Conservation (phyloP, 2,797 vertebrate genomes). For the Liparis tanakae region DNA sequence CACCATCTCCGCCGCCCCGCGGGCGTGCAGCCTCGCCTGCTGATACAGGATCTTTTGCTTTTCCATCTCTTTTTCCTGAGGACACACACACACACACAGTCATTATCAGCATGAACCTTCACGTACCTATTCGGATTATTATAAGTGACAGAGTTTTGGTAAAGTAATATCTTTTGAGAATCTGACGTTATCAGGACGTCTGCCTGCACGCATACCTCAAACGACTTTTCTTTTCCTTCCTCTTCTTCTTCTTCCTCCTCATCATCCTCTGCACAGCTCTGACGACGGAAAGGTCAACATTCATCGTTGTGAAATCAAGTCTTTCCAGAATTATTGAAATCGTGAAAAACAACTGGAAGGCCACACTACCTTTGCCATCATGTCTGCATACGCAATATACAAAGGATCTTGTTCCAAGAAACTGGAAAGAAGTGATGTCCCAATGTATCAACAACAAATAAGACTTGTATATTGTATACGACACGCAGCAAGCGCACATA, state of each 20-base stretch:
- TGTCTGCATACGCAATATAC: constrained; percentile 97
- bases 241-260: constrained; percentile 92
- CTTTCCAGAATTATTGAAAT: neutral
- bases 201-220: constrained; percentile 85
- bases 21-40: constrained; percentile 95
- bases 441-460: neutral
- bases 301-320: neutral
- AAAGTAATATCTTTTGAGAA: neutral
- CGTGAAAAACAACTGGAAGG: neutral
- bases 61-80: constrained; percentile 99
- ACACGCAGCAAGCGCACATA: neutral
- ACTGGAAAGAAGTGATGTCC: constrained; percentile 76
- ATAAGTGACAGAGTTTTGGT: neutral
- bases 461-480: neutral
- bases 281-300: constrained; percentile 36
- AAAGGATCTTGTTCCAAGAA: constrained; percentile 92
- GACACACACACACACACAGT: constrained; percentile 30
- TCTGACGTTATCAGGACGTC: neutral
- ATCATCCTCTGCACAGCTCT: constrained; percentile 89
- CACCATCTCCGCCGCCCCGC: constrained; percentile 97
- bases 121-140: neutral
- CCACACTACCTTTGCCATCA: constrained; percentile 96
- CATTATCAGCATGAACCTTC: neutral
- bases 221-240: constrained; percentile 96
- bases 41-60: constrained; percentile 98